phyloP scores from a whole-genome alignment of 2,113 vertebrate genomes.

The Megaceryle torquata region DNA sequence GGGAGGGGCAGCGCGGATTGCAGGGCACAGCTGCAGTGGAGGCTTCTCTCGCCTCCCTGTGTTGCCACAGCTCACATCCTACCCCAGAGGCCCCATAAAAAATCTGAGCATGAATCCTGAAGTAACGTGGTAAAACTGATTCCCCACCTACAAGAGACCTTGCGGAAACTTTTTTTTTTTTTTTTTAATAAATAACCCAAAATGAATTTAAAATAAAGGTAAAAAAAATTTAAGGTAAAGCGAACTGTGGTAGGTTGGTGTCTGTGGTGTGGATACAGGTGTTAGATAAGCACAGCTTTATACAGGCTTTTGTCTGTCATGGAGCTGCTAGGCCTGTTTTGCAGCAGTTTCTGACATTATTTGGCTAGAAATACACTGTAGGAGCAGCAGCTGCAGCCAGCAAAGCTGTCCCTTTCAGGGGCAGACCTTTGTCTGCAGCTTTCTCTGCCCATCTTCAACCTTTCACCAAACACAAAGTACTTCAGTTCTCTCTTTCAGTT shows the following conservation, averaged over 20 bases:
- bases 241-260: background rate
- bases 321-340: rapidly evolving
- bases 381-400: background rate
- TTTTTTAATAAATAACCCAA: too few relatives aligned
- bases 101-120: too few relatives aligned
- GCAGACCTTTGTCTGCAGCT: background rate
- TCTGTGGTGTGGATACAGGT: rapidly evolving
- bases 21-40: rapidly evolving
- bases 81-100: rapidly evolving
- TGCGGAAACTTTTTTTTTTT: background rate
- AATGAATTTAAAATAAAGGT: too few relatives aligned
- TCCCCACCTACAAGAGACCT: background rate
- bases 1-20: rapidly evolving
- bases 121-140: background rate
- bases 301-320: background rate
- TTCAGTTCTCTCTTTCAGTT: background rate
- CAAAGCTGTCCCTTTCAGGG: background rate
- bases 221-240: background rate
- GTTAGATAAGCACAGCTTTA: background rate
- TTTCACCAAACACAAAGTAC: too few relatives aligned
- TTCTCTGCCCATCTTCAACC: background rate
- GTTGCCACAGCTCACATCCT: rapidly evolving
- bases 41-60: too few relatives aligned
- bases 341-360: rapidly evolving
- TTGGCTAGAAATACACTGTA: rapidly evolving